These are phyloP conservation scores for Leptinotarsa peninsularis DNA, from an alignment of 2,888 invertebrate genomes.

Conservation along the genomic window DNA sequence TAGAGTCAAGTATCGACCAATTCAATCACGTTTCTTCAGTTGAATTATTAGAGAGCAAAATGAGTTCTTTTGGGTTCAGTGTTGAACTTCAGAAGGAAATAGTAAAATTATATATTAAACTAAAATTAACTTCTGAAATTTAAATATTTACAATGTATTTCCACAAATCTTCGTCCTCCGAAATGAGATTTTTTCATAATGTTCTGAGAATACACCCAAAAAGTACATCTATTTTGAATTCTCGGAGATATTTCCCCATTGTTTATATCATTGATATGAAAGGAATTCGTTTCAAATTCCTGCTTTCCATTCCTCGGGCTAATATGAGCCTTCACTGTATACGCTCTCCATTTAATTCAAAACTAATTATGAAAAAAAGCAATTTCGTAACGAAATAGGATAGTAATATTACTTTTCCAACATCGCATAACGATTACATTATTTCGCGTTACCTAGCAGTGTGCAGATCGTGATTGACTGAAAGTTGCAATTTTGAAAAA, in stretches of 20 bases:
- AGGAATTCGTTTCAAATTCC: not conserved
- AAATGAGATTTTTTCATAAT: too few relatives aligned
- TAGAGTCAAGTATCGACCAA: too few relatives aligned
- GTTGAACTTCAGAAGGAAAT: too few relatives aligned
- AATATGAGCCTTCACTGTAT: conserved; percentile 19
- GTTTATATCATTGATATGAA: not conserved
- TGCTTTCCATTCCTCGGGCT: conserved; percentile 5
- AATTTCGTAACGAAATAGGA: conserved; percentile 31
- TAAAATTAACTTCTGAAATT: too few relatives aligned
- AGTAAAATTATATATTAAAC: too few relatives aligned
- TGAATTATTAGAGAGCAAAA: too few relatives aligned
- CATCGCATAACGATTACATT: conserved; percentile 34
- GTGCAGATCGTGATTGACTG: conserved; percentile 23
- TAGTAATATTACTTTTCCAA: conserved; percentile 27
- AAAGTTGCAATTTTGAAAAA: conserved; percentile 28
- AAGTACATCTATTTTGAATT: too few relatives aligned
- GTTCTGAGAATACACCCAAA: not conserved
- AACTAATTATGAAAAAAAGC: conserved; percentile 29
- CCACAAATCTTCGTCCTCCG: too few relatives aligned
- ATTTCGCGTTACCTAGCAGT: conserved; percentile 22
- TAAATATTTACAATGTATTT: too few relatives aligned
- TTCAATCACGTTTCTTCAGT: too few relatives aligned
- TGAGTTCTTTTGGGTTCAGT: too few relatives aligned
- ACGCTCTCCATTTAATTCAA: conserved; percentile 11
- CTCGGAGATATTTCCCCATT: not conserved